Evolutionary conservation across 2,888 invertebrate genomes (phyloP).

Genomic region (Aleiodes alternator): DNA sequence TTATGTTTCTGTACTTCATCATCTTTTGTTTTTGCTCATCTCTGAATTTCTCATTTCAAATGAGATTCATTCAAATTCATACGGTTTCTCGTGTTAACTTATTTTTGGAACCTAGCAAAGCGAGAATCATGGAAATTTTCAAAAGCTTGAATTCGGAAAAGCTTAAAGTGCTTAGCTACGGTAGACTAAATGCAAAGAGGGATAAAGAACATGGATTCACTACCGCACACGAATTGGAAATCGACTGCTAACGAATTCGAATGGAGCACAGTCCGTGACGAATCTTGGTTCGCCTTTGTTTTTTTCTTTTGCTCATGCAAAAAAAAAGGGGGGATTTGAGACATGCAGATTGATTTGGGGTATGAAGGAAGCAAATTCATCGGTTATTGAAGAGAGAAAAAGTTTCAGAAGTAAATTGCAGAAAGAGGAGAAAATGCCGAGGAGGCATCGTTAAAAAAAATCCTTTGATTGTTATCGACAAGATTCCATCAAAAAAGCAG

Average conservation of each 20-base stretch:
- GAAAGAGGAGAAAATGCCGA: slow-evolving; percentile 3
- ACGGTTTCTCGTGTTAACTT: neutral
- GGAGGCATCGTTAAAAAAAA: slow-evolving; percentile 32
- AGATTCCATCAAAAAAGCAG: neutral
- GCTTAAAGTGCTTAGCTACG: slow-evolving; percentile 32
- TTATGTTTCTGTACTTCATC: too few relatives aligned
- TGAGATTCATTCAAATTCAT: too few relatives aligned
- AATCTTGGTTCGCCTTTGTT: neutral
- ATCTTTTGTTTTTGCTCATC: too few relatives aligned
- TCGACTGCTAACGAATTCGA: slow-evolving; percentile 34
- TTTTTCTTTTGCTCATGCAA: too few relatives aligned
- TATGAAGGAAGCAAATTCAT: slow-evolving; percentile 11
- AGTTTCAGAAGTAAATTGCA: neutral
- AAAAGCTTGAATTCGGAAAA: slow-evolving; percentile 1
- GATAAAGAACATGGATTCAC: neutral
- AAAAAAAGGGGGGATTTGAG: neutral
- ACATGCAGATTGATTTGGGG: slow-evolving; percentile 33
- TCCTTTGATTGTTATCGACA: slow-evolving; percentile 29
- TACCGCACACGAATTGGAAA: neutral
- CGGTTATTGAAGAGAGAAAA: neutral
- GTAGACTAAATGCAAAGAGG: slow-evolving; percentile 17
- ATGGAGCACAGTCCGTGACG: slow-evolving; percentile 12
- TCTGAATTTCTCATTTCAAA: too few relatives aligned
- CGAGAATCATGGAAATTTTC: slow-evolving; percentile 35
- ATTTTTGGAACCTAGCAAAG: slow-evolving; percentile 2